Evolutionary conservation across 2,113 vertebrate genomes (phyloP).

Genomic region (Tetrao urogallus): DNA sequence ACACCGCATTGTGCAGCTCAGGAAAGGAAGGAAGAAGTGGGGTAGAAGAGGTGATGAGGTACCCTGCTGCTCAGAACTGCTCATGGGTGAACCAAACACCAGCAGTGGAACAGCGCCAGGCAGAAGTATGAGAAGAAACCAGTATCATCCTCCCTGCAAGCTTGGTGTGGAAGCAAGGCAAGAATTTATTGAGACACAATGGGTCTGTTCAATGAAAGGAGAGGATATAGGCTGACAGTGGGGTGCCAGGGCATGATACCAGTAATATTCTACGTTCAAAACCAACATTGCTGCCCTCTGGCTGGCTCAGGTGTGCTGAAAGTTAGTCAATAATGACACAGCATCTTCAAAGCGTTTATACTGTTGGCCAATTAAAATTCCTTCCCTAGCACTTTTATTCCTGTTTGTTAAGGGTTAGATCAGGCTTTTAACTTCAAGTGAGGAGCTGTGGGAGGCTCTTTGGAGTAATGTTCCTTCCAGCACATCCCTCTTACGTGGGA

Average conservation of each 20-base stretch:
- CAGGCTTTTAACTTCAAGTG: slow-evolving; percentile 35
- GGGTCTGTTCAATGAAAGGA: background rate
- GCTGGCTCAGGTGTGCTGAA: slow-evolving; percentile 53
- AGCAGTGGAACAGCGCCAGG: background rate
- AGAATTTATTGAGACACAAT: background rate
- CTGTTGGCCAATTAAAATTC: slow-evolving; percentile 64
- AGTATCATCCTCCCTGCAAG: background rate
- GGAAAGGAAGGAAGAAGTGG: background rate
- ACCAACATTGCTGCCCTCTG: slow-evolving; percentile 27
- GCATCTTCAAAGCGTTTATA: slow-evolving; percentile 54
- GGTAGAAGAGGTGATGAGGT: background rate
- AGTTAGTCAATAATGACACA: slow-evolving; percentile 66
- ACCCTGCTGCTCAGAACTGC: background rate
- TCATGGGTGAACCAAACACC: background rate
- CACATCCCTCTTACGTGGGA: slow-evolving; percentile 50
- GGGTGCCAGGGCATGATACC: background rate
- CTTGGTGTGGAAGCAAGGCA: background rate
- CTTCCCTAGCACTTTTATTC: slow-evolving; percentile 42
- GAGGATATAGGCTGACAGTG: background rate
- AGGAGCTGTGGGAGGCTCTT: slow-evolving; percentile 57
- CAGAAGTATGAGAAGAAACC: background rate
- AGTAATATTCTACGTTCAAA: background rate
- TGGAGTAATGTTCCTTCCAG: slow-evolving; percentile 50
- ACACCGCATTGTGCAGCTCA: background rate
- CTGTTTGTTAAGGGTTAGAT: slow-evolving; percentile 59